Conservation (phyloP, 1,140 invertebrate genomes). For the Laupala kohalensis region DNA sequence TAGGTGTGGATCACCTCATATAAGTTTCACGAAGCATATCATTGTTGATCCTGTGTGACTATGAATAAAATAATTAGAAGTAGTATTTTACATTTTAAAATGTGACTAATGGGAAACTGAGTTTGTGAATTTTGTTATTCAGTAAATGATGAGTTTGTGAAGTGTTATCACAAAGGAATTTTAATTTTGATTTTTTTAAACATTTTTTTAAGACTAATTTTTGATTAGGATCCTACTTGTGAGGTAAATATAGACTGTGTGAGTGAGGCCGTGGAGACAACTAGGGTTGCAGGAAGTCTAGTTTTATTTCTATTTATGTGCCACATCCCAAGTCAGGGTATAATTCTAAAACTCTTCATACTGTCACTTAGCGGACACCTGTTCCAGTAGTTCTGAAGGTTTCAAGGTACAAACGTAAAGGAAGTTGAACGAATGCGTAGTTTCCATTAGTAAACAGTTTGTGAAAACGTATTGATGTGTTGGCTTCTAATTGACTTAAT, state of each 20-base stretch:
- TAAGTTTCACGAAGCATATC: neutral
- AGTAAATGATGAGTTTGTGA: too few relatives aligned
- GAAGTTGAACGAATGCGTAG: too few relatives aligned
- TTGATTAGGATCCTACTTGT: too few relatives aligned
- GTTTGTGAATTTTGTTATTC: too few relatives aligned
- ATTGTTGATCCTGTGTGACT: neutral
- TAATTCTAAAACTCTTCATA: neutral
- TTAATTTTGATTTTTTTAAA: too few relatives aligned
- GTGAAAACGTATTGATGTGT: too few relatives aligned
- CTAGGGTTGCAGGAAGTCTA: too few relatives aligned
- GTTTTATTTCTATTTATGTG: neutral
- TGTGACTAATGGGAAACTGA: neutral
- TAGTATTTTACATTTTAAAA: neutral
- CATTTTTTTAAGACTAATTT: too few relatives aligned
- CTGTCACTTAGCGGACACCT: neutral
- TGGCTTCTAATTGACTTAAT: too few relatives aligned
- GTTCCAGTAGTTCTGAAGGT: neutral
- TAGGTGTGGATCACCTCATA: neutral
- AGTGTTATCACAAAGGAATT: too few relatives aligned
- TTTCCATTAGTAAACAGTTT: neutral
- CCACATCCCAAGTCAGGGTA: neutral
- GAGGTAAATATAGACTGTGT: too few relatives aligned
- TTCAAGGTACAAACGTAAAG: neutral
- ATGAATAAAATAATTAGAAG: neutral
- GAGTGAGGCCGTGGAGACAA: too few relatives aligned